phyloP scores from a whole-genome alignment of 2,888 invertebrate genomes.

The Nomada hirtipes region DNA sequence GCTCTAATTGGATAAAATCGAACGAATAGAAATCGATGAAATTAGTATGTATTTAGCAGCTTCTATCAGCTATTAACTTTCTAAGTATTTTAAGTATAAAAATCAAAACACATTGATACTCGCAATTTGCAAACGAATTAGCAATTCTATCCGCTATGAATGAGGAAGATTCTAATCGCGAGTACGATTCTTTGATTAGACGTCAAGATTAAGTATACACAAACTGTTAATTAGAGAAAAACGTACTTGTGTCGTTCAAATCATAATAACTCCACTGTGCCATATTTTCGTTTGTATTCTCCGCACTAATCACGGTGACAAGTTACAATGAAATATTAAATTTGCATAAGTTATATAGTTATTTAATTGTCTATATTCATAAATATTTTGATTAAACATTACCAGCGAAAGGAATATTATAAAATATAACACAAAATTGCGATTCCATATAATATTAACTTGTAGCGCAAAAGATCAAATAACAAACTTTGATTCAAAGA shows the following conservation, averaged over 20 bases:
- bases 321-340: too few species aligned
- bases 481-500: too few species aligned
- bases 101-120: neutral
- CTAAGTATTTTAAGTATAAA: too few species aligned
- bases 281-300: neutral
- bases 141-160: neutral
- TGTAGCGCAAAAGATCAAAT: too few species aligned
- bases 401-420: too few species aligned
- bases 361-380: too few species aligned
- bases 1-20: neutral
- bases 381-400: too few species aligned
- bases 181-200: conserved; percentile 7
- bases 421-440: too few species aligned
- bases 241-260: neutral
- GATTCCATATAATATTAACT: too few species aligned
- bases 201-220: neutral
- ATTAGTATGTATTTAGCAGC: neutral
- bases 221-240: conserved; percentile 4
- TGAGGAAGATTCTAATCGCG: neutral
- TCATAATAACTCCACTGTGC: too few species aligned
- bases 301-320: too few species aligned
- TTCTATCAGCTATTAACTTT: neutral
- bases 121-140: conserved; percentile 2
- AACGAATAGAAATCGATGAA: neutral
- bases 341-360: too few species aligned